These are phyloP conservation scores for Galago senegalensis DNA, from an alignment of 2,797 vertebrate genomes.

Conservation along the genomic window DNA sequence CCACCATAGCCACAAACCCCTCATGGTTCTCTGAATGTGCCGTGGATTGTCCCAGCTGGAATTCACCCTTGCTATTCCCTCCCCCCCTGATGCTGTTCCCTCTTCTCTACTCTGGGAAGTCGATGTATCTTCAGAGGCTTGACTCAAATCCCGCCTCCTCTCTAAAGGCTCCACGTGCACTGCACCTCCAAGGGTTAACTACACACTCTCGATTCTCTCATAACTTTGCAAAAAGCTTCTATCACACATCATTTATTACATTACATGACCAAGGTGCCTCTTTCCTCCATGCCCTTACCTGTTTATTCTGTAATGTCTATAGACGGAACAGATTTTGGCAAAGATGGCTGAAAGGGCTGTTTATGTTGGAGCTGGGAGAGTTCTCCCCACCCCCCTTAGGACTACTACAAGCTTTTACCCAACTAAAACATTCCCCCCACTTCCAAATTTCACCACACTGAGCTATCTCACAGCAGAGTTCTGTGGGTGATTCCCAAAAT, in stretches of 20 bases:
- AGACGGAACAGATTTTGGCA: neutral
- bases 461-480: neutral
- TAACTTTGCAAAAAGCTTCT: neutral
- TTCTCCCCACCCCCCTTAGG: no score
- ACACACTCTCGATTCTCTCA: neutral
- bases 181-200: neutral
- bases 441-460: neutral
- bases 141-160: neutral
- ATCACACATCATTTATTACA: fast-evolving
- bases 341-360: neutral
- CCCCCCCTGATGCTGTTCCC: neutral
- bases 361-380: neutral
- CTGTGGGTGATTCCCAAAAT: neutral
- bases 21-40: fast-evolving
- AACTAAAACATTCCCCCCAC: fast-evolving
- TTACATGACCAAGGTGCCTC: neutral
- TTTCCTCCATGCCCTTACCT: neutral
- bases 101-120: neutral
- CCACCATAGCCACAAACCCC: neutral
- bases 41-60: fast-evolving
- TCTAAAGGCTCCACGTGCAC: neutral
- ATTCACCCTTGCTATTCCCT: neutral
- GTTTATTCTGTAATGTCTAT: neutral
- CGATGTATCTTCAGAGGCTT: neutral
- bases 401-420: neutral